These are phyloP conservation scores for Atherinomorus stipes DNA, from an alignment of 2,113 vertebrate genomes.

Conservation along the genomic window DNA sequence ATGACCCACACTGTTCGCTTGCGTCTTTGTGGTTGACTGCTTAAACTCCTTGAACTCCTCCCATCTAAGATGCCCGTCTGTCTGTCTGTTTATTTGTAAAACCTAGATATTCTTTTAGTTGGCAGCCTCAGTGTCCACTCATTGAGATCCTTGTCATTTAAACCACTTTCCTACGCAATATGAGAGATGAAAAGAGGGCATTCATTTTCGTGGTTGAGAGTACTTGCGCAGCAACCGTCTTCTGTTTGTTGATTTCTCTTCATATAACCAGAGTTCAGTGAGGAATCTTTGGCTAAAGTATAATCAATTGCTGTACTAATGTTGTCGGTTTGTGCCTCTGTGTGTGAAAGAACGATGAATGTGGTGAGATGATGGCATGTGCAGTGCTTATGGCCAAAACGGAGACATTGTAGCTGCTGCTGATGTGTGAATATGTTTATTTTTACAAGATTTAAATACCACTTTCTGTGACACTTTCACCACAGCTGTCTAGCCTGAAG, in stretches of 20 bases:
- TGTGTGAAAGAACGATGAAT: constrained; percentile 6
- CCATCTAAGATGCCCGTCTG: constrained; percentile 23
- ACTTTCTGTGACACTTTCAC: constrained; percentile 26
- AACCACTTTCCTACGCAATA: constrained; percentile 28
- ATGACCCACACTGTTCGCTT: constrained; percentile 13
- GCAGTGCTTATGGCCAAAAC: constrained; percentile 3
- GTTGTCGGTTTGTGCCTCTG: constrained; percentile 9
- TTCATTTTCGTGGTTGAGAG: constrained; percentile 22
- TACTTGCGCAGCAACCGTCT: constrained; percentile 14
- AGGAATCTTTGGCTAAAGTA: constrained; percentile 9
- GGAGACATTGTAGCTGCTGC: constrained; percentile 21
- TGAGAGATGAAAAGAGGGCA: constrained; percentile 33
- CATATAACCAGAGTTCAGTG: constrained; percentile 13
- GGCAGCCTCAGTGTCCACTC: constrained; percentile 18
- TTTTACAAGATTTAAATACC: constrained; percentile 43
- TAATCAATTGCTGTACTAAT: constrained; percentile 11
- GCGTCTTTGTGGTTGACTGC: constrained; percentile 26
- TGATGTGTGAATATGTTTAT: constrained; percentile 31
- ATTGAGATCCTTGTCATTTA: constrained; percentile 41
- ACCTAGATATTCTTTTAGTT: constrained; percentile 38
- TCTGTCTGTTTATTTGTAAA: constrained; percentile 22
- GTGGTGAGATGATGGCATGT: constrained; percentile 10
- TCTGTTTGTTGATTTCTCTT: constrained; percentile 43
- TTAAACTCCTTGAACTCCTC: constrained; percentile 28
- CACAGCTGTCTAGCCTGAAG: constrained; percentile 18